These are phyloP conservation scores for Calidris pygmaea DNA, from an alignment of 2,113 vertebrate species.

Conservation along the genomic window DNA sequence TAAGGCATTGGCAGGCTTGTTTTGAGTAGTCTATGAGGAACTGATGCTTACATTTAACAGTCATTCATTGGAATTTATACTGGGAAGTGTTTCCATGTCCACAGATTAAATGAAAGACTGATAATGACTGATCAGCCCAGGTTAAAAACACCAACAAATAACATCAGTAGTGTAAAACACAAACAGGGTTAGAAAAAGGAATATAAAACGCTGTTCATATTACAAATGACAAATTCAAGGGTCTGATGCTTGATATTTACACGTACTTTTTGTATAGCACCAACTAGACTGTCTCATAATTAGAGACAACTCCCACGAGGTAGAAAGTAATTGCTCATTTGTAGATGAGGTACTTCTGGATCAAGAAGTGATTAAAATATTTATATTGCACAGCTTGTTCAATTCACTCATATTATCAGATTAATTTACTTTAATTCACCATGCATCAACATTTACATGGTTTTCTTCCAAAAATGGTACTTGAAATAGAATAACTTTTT, in stretches of 20 bases:
- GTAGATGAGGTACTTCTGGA: slow-evolving; percentile 84
- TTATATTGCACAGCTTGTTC: slow-evolving; percentile 85
- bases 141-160: background rate
- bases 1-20: background rate
- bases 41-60: background rate
- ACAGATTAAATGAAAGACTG: background rate
- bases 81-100: background rate
- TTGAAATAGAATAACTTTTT: slow-evolving; percentile 72
- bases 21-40: background rate
- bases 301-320: slow-evolving; percentile 78
- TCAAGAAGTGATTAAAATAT: slow-evolving; percentile 92
- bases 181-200: background rate
- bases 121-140: background rate
- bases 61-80: background rate
- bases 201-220: slow-evolving; percentile 17
- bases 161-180: background rate
- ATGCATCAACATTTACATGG: slow-evolving; percentile 70
- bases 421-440: slow-evolving; percentile 81
- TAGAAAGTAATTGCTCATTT: slow-evolving; percentile 90
- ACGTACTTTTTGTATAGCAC: slow-evolving; percentile 68
- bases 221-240: slow-evolving; percentile 56
- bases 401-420: slow-evolving; percentile 78
- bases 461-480: slow-evolving; percentile 62
- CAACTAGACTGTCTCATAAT: slow-evolving; percentile 76
- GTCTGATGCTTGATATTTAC: slow-evolving; percentile 74